Evolutionary conservation across 2,797 vertebrate species (phyloP).

Genomic region (Sebastes diploproa): DNA sequence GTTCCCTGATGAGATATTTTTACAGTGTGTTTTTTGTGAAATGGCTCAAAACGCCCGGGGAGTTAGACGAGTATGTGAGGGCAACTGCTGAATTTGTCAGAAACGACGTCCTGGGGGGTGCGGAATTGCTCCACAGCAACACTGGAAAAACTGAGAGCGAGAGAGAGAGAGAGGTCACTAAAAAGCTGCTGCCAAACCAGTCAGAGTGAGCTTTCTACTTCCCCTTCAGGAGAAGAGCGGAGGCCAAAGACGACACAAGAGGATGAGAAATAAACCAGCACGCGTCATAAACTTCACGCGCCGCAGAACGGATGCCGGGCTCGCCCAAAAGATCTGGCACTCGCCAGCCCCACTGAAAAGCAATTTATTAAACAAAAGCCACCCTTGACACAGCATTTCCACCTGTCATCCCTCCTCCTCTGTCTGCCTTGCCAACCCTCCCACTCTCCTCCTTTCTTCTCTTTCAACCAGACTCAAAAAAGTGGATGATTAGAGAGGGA

Average conservation of each 20-base stretch:
- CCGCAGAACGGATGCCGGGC: background rate
- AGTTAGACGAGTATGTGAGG: background rate
- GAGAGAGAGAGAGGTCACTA: conserved; percentile 21
- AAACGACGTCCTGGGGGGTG: conserved; percentile 19
- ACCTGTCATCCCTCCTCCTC: conserved; percentile 24
- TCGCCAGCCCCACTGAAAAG: conserved; percentile 14
- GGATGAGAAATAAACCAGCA: background rate
- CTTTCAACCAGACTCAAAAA: conserved; percentile 29
- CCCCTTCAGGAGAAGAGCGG: background rate
- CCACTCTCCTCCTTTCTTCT: conserved; percentile 10
- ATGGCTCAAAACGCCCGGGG: conserved; percentile 1
- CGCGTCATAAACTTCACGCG: conserved; percentile 29
- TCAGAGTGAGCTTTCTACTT: background rate
- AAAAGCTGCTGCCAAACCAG: conserved; percentile 47
- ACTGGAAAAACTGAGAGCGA: background rate
- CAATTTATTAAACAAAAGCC: conserved; percentile 51
- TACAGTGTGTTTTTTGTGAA: conserved; percentile 11
- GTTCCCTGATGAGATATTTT: conserved; percentile 19
- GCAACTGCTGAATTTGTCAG: conserved; percentile 49
- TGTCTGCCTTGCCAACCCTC: conserved; percentile 2
- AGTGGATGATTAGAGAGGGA: conserved; percentile 15
- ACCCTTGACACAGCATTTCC: conserved; percentile 31
- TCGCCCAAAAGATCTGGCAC: conserved; percentile 9
- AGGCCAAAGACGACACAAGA: background rate
- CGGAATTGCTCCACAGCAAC: conserved; percentile 19